These are phyloP conservation scores for Petroica traversi DNA, from an alignment of 2,113 vertebrate genomes.

Conservation along the genomic window DNA sequence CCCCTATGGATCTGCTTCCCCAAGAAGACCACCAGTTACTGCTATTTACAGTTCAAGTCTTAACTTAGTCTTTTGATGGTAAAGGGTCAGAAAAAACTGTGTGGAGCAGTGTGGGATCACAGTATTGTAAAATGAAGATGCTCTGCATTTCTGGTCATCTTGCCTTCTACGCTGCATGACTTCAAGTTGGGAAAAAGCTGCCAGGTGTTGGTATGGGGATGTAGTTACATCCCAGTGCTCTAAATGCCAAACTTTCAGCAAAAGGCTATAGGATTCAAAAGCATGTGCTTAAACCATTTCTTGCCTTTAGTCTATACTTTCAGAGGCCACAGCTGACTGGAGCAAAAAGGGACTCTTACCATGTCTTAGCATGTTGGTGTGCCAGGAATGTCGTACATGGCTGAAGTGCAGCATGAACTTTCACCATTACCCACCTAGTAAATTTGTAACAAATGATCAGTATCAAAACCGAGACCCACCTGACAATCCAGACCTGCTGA, in stretches of 20 bases:
- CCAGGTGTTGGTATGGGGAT: neutral
- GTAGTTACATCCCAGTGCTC: neutral
- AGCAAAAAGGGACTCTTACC: neutral
- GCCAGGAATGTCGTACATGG: neutral
- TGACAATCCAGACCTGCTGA: neutral
- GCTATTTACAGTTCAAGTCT: neutral
- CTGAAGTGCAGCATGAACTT: neutral
- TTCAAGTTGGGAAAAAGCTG: neutral
- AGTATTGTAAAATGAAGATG: neutral
- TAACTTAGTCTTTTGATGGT: neutral
- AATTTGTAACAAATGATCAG: neutral
- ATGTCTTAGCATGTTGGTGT: fast-evolving
- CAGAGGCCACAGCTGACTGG: fast-evolving
- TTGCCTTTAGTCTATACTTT: neutral
- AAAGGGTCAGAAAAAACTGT: neutral
- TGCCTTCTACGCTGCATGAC: neutral
- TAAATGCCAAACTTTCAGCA: neutral
- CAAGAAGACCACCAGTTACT: neutral
- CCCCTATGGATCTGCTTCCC: neutral
- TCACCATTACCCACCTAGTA: too few species aligned
- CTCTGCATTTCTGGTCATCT: neutral
- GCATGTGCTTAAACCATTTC: neutral
- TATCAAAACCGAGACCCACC: neutral
- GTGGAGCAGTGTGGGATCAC: neutral
- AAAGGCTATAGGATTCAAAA: neutral